Percentiles rank a stretch among this genome's conserved stretches.
phyloP scores from a whole-genome alignment of 1,140 invertebrate species.

The Mamestra configurata region DNA sequence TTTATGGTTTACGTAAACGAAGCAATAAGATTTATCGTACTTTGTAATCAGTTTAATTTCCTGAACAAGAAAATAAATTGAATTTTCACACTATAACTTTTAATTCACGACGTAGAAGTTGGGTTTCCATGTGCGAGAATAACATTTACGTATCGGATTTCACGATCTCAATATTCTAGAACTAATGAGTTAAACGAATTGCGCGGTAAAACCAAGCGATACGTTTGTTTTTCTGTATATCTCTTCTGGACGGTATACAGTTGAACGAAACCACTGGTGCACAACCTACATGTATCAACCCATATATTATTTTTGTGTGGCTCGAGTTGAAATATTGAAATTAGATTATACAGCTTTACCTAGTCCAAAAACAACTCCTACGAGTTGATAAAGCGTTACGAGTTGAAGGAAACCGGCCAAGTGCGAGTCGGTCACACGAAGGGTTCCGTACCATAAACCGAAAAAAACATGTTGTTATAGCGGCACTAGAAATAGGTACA shows the following conservation, averaged over 20 bases:
- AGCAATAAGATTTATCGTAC: not conserved
- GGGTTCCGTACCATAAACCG: too few relatives aligned
- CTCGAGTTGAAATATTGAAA: not conserved
- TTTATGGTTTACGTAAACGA: not conserved
- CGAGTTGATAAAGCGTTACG: too few relatives aligned
- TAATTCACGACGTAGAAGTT: conserved; percentile 3
- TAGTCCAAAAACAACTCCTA: too few relatives aligned
- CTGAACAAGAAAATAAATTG: not conserved
- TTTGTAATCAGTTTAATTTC: not conserved
- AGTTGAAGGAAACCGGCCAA: not conserved
- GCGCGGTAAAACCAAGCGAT: conserved; percentile 7
- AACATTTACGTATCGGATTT: conserved; percentile 24
- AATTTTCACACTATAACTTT: not conserved
- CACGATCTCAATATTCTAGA: conserved; percentile 10
- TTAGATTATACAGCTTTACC: too few relatives aligned
- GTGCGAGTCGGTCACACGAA: too few relatives aligned
- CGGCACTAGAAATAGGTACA: too few relatives aligned
- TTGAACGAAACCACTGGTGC: conserved; percentile 24
- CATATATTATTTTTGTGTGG: not conserved
- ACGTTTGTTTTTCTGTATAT: conserved; percentile 4
- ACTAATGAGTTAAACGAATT: conserved; percentile 17
- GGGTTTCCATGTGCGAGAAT: not conserved
- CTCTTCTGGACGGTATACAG: not conserved
- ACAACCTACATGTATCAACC: not conserved
- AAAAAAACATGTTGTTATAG: too few relatives aligned